Conservation (phyloP, 1,140 invertebrate genomes). For the Diorhabda carinulata region DNA sequence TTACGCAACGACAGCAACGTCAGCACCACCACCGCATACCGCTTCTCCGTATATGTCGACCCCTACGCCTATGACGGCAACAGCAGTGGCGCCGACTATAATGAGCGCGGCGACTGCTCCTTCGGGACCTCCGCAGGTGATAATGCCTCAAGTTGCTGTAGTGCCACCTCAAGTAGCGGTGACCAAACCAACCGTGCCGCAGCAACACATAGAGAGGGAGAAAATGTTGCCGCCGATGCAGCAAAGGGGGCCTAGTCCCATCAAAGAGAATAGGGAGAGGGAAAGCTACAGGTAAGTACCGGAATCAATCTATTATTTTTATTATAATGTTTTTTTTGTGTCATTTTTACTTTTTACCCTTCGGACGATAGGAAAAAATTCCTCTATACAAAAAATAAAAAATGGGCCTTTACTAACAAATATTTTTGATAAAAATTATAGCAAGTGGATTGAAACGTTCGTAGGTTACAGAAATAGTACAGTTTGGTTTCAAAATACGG, state of each 20-base stretch:
- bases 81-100: slow-evolving; percentile 37
- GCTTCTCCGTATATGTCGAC: slow-evolving; percentile 30
- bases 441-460: no score
- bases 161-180: slow-evolving; percentile 10
- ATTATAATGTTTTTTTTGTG: no score
- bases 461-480: no score
- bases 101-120: slow-evolving; percentile 24
- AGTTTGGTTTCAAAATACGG: no score
- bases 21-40: slow-evolving; percentile 39
- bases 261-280: slow-evolving; percentile 57
- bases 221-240: slow-evolving; percentile 23
- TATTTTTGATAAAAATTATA: no score
- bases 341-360: background rate
- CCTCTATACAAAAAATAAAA: background rate
- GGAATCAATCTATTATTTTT: no score
- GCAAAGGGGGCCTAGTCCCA: slow-evolving; percentile 70
- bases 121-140: background rate
- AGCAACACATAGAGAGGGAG: slow-evolving; percentile 38
- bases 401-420: no score
- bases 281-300: slow-evolving; percentile 73
- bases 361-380: background rate
- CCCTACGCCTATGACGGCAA: slow-evolving; percentile 31
- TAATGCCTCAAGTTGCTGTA: slow-evolving; percentile 4
- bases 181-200: slow-evolving; percentile 46
- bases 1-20: slow-evolving; percentile 36